Evolutionary conservation across 2,888 invertebrate species (phyloP), one percentile per base, ranked within the genome.

Genomic region (Operophtera brumata): DNA sequence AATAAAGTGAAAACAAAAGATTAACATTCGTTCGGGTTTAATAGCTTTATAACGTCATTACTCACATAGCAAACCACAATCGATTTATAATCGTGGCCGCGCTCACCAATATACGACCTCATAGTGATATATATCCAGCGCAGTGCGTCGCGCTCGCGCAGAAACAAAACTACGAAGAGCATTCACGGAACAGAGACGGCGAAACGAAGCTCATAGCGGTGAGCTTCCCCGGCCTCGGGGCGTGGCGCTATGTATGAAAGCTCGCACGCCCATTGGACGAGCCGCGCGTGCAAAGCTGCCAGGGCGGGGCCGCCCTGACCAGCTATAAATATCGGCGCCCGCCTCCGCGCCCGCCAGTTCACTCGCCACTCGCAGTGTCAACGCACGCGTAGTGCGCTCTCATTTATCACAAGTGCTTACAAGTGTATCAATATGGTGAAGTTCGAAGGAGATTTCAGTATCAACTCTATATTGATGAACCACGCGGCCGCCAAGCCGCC

Each of bases 401-500:
- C 42, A 48, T 37, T 11, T 25, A 47, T 39, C 35, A 42, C 53
- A 55, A 61, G 62, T 72, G 65, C 56, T 60, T 65, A 66, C 62
- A 75, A 83, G 82, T 85, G 84, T 66, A 57, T 58, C 76, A 87
- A 72, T 65, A 90, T 90, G 90, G 90, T 89, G 86, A 90, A 90
- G 84, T 88, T 90, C 70, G 87, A 87, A 86, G 95, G 94, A 70
- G 95, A 93, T 79, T 96, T 96, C 82, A 95, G 95, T 79, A 96
- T 96, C 61, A 94, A 94, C 73, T 93, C 94, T 40, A 94, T 96
- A 71, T 83, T 96, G 45, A 95, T 95, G 60, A 88, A 86, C 51
- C 86, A 91, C 57, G 84, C 85, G 62, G 87, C 83, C 1, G 74
- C 67, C 62, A 84, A 79, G 64, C 78, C 92, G 37, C 87, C 87